These are phyloP conservation scores for Atrina japonica DNA, from an alignment of 2,888 invertebrate genomes.

Conservation along the genomic window DNA sequence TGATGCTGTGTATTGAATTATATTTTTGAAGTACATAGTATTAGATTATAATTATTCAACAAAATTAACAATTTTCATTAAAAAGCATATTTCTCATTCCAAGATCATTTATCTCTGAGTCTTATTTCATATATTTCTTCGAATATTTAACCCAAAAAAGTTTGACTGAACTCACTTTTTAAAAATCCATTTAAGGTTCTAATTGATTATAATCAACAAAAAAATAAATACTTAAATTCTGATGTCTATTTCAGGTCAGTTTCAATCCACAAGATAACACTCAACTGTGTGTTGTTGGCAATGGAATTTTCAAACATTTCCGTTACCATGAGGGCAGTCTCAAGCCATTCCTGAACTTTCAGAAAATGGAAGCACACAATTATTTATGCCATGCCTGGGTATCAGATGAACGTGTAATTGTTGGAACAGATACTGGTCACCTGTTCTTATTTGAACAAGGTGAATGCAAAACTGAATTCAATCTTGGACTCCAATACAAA, in stretches of 20 bases:
- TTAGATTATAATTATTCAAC: no score
- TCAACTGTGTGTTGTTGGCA: conserved; percentile 86
- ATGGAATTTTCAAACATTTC: conserved; percentile 87
- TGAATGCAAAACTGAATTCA: conserved; percentile 84
- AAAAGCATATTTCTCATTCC: not conserved
- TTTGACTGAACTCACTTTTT: no score
- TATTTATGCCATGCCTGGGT: conserved; percentile 91
- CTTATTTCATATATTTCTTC: no score
- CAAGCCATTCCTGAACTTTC: conserved; percentile 89
- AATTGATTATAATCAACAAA: no score
- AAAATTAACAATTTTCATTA: no score
- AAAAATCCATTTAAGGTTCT: no score
- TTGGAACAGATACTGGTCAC: conserved; percentile 89
- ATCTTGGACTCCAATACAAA: conserved; percentile 61
- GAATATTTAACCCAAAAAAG: no score
- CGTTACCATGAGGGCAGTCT: conserved; percentile 89
- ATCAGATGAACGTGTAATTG: conserved; percentile 90
- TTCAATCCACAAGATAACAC: conserved; percentile 90
- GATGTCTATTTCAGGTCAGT: conserved; percentile 84
- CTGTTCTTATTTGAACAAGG: conserved; percentile 92
- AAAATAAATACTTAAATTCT: no score
- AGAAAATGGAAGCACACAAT: conserved; percentile 89
- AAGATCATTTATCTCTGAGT: no score
- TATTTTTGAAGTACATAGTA: no score
- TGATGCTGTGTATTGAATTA: no score